Conservation (phyloP, 2,797 vertebrate species). For the Malurus leucopterus region DNA sequence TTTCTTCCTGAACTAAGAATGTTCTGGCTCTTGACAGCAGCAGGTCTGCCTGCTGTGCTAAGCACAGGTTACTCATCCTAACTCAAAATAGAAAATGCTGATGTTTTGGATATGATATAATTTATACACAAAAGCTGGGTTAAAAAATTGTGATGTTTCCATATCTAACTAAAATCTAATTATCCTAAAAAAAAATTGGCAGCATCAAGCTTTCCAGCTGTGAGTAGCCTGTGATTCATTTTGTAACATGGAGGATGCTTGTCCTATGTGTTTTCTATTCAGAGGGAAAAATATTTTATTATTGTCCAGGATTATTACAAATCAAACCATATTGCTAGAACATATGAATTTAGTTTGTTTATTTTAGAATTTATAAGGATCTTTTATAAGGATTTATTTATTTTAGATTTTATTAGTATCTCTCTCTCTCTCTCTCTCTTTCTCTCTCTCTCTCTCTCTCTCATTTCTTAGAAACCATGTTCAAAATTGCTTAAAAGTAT, state of each 20-base stretch:
- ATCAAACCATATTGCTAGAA: not conserved
- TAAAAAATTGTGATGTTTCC: slow-evolving; percentile 41
- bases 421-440: not conserved
- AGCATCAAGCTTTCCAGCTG: slow-evolving; percentile 21
- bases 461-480: not conserved
- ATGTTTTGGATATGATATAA: slow-evolving; percentile 63
- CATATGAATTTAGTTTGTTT: not conserved
- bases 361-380: not conserved
- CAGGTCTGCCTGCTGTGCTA: slow-evolving; percentile 42
- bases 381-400: not conserved
- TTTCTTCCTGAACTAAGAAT: not conserved
- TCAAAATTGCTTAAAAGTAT: not conserved
- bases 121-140: slow-evolving; percentile 62
- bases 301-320: not conserved
- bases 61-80: slow-evolving; percentile 54
- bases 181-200: slow-evolving; percentile 14
- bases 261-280: not conserved
- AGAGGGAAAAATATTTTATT: not conserved
- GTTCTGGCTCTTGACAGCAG: not conserved
- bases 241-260: not conserved
- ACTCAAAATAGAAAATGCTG: slow-evolving; percentile 63
- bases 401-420: not conserved
- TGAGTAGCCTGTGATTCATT: not conserved
- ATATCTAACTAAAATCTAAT: slow-evolving; percentile 53
- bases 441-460: no score